A percentile compares a stretch with the other conserved stretches of the same genome.
Evolutionary conservation across 2,797 vertebrate species (phyloP).

Genomic region (Arctocebus calabarensis): DNA sequence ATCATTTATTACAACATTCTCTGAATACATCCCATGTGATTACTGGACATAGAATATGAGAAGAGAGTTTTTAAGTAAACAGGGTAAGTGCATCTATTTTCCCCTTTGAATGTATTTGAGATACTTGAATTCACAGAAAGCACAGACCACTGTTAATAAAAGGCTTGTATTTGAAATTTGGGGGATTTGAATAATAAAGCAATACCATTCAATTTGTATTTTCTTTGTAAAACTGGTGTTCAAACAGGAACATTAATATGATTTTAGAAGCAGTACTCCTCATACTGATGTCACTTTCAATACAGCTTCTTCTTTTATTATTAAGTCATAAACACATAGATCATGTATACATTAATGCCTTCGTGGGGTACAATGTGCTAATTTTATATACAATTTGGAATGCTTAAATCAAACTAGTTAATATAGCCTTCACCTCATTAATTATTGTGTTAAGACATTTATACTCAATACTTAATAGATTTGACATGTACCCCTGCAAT

Average conservation of each 20-base stretch:
- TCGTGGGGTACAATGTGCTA: no score
- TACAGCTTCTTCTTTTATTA: neutral
- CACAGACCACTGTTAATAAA: neutral
- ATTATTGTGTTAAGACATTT: no score
- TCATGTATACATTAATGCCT: no score
- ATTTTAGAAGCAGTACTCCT: neutral
- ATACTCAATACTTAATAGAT: no score
- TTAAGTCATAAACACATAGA: no score
- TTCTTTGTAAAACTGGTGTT: neutral
- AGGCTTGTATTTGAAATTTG: neutral
- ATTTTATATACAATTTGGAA: no score
- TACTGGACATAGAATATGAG: neutral
- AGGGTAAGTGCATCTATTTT: neutral
- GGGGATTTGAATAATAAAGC: neutral
- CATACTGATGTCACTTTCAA: neutral
- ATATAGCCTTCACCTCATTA: no score
- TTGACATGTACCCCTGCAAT: no score
- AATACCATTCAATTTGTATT: neutral
- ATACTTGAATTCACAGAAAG: neutral
- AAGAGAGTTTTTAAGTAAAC: conserved; percentile 20
- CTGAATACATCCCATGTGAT: neutral
- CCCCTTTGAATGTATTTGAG: neutral
- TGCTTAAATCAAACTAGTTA: no score
- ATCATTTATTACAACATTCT: neutral
- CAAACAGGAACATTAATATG: neutral